These are phyloP conservation scores for Notolepis coatsorum DNA, from an alignment of 2,797 vertebrate species.

Conservation along the genomic window DNA sequence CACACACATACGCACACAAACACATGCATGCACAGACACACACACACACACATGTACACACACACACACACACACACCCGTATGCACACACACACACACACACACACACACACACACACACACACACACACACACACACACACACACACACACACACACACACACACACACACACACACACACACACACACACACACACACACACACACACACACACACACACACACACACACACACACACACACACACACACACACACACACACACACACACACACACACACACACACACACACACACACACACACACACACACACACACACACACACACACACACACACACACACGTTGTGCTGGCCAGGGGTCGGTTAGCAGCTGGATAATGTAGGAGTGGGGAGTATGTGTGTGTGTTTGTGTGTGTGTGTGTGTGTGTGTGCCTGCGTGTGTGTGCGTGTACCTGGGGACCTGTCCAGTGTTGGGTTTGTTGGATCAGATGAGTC, in stretches of 20 bases:
- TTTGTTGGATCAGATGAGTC: conserved; percentile 61
- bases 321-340: neutral
- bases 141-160: too few species aligned
- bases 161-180: too few species aligned
- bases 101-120: conserved; percentile 5
- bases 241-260: neutral
- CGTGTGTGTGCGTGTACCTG: conserved; percentile 25
- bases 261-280: neutral
- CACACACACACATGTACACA: conserved; percentile 5
- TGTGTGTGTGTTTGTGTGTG: neutral
- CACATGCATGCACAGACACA: too few species aligned
- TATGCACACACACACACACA: conserved; percentile 2
- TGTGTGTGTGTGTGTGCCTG: conserved; percentile 7
- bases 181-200: neutral
- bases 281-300: neutral
- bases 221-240: neutral
- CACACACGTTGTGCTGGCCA: conserved; percentile 2
- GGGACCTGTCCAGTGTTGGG: conserved; percentile 40
- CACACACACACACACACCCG: too few species aligned
- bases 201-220: neutral
- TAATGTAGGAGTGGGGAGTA: conserved; percentile 15
- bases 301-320: neutral
- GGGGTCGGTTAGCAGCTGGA: conserved; percentile 37
- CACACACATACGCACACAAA: too few species aligned
- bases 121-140: neutral